phyloP scores from a whole-genome alignment of 1,140 invertebrate species.

The Listronotus oregonensis region DNA sequence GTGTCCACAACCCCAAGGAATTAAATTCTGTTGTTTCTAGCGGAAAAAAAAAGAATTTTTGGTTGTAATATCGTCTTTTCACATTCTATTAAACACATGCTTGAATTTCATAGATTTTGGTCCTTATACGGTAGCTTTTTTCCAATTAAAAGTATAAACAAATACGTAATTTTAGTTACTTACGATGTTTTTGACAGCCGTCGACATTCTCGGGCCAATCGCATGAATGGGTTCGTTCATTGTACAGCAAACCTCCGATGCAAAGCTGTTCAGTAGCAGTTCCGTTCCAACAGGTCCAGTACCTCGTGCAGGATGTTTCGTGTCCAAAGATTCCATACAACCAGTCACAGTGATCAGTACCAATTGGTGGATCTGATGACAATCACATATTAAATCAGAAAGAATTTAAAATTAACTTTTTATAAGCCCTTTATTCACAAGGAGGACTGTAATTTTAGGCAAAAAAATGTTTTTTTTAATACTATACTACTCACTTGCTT shows the following conservation, averaged over 20 bases:
- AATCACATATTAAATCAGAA: background rate
- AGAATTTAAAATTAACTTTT: too few species aligned
- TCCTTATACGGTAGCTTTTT: too few species aligned
- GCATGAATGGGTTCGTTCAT: conserved; percentile 86
- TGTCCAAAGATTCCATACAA: conserved; percentile 92
- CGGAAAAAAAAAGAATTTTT: too few species aligned
- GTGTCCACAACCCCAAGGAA: too few species aligned
- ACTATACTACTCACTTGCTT: conserved; percentile 73
- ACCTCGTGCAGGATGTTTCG: conserved; percentile 88
- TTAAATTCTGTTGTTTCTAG: too few species aligned
- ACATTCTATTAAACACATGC: too few species aligned
- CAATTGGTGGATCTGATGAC: conserved; percentile 75
- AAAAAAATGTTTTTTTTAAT: too few species aligned
- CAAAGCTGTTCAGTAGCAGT: conserved; percentile 92
- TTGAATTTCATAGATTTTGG: too few species aligned
- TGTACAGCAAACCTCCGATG: conserved; percentile 88
- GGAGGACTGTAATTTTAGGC: too few species aligned
- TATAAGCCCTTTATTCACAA: too few species aligned
- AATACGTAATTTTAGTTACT: conserved; percentile 60
- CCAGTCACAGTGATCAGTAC: conserved; percentile 89
- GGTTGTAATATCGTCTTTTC: too few species aligned
- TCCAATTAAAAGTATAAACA: too few species aligned
- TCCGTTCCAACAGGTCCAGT: conserved; percentile 95
- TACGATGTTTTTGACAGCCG: conserved; percentile 92
- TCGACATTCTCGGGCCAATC: conserved; percentile 93